A percentile compares a stretch with the other conserved stretches of the same genome.
These are phyloP conservation scores for Nipponia nippon DNA, from an alignment of 2,113 vertebrate genomes.

Conservation along the genomic window DNA sequence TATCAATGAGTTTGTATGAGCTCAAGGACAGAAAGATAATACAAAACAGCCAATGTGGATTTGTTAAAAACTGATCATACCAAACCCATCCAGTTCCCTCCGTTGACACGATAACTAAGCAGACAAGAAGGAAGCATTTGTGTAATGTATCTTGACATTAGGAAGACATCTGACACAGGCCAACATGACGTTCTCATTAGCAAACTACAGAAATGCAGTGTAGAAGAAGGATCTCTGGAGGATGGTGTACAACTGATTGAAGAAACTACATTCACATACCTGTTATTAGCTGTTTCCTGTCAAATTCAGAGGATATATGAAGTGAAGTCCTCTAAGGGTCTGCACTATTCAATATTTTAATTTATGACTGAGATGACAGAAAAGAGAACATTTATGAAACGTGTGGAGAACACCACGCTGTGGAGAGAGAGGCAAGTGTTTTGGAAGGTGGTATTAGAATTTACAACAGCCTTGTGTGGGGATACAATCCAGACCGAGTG, in stretches of 20 bases:
- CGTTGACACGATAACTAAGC: not conserved
- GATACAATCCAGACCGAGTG: not conserved
- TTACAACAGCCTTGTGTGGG: not conserved
- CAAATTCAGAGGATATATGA: not conserved
- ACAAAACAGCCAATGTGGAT: not conserved
- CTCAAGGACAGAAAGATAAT: not conserved
- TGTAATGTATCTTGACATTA: not conserved
- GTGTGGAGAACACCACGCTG: accelerated
- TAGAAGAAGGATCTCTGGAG: not conserved
- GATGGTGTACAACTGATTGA: not conserved
- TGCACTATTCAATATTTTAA: not conserved
- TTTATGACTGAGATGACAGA: not conserved
- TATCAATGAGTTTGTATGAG: not conserved
- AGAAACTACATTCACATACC: not conserved
- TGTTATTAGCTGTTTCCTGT: not conserved
- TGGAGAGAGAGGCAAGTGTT: not conserved
- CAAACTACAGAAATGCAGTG: not conserved
- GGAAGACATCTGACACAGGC: not conserved
- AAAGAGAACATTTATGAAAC: not conserved
- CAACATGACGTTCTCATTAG: not conserved
- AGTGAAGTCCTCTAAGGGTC: not conserved
- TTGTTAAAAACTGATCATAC: not conserved
- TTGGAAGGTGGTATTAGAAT: not conserved
- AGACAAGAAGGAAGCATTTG: not conserved
- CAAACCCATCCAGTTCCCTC: not conserved